Percentiles rank a stretch among this genome's conserved stretches.
phyloP scores from a whole-genome alignment of 1,140 invertebrate genomes.

The Bathynomus jamesi region DNA sequence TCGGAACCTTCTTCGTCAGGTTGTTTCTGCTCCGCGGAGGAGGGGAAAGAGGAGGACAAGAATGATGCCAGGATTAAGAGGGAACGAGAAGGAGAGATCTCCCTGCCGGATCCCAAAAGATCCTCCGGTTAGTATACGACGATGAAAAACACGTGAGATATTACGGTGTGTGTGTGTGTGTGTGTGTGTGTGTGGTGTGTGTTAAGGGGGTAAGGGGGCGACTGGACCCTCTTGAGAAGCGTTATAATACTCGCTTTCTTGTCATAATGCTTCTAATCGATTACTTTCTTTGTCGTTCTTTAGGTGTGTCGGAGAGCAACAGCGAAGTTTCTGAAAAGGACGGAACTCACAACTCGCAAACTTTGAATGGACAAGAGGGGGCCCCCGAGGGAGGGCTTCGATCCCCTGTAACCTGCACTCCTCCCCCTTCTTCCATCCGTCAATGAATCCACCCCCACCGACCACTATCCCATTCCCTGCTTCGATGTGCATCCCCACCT shows the following conservation, averaged over 20 bases:
- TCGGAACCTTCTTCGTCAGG: neutral
- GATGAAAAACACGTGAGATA: too few species aligned
- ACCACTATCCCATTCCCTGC: neutral
- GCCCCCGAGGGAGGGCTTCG: neutral
- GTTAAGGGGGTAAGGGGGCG: too few species aligned
- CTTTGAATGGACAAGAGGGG: neutral
- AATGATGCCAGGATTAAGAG: conserved; percentile 25
- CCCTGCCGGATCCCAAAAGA: conserved; percentile 29
- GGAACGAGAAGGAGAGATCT: conserved; percentile 30
- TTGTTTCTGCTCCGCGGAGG: neutral
- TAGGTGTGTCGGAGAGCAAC: neutral
- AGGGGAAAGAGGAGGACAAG: conserved; percentile 18
- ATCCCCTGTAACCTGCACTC: neutral
- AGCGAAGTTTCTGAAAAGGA: neutral
- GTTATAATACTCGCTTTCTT: too few species aligned
- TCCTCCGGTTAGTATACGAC: conserved; percentile 21
- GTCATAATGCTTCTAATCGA: too few species aligned
- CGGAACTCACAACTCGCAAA: neutral
- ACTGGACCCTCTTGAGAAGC: too few species aligned
- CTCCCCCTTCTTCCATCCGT: neutral
- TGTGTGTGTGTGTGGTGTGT: too few species aligned
- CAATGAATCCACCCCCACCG: neutral
- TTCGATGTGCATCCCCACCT: neutral
- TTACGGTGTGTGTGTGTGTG: too few species aligned
- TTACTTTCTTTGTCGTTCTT: too few species aligned